Percentiles rank a stretch among this genome's conserved stretches.
Conservation (phyloP, 2,888 invertebrate genomes). For the Drepana falcataria region DNA sequence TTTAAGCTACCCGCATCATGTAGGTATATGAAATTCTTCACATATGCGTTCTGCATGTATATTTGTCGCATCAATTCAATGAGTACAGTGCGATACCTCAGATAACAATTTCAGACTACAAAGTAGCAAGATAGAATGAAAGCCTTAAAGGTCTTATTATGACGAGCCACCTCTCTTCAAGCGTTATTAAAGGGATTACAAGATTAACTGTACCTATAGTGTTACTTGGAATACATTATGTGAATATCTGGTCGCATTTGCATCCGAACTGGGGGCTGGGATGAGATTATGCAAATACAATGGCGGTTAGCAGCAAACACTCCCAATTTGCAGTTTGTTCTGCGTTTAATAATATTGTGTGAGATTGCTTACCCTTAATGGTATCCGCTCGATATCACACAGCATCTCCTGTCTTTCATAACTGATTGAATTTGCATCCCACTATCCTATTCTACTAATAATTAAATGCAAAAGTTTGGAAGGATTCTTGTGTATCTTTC, state of each 20-base stretch:
- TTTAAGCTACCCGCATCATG: no score
- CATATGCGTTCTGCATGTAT: no score
- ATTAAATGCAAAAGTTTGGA: no score
- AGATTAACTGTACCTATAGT: constrained; percentile 16
- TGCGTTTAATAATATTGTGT: constrained; percentile 38
- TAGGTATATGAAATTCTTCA: no score
- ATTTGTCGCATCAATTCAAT: not conserved
- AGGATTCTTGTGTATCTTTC: no score
- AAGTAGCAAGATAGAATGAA: not conserved
- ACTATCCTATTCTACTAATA: not conserved
- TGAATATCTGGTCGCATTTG: constrained; percentile 45
- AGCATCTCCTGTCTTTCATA: not conserved
- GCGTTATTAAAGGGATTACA: not conserved
- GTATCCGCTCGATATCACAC: not conserved
- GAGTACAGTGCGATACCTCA: not conserved
- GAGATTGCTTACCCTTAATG: constrained; percentile 37
- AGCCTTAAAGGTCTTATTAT: not conserved
- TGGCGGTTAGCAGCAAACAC: constrained; percentile 30
- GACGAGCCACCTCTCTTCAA: no score
- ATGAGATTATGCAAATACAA: constrained; percentile 66
- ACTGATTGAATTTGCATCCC: not conserved
- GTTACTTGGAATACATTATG: constrained; percentile 45
- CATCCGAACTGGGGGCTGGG: constrained; percentile 52
- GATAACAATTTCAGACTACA: not conserved
- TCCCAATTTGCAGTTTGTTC: constrained; percentile 55